Evolutionary conservation across 1,140 invertebrate species (phyloP).

Genomic region (Calliopsis andreniformis): DNA sequence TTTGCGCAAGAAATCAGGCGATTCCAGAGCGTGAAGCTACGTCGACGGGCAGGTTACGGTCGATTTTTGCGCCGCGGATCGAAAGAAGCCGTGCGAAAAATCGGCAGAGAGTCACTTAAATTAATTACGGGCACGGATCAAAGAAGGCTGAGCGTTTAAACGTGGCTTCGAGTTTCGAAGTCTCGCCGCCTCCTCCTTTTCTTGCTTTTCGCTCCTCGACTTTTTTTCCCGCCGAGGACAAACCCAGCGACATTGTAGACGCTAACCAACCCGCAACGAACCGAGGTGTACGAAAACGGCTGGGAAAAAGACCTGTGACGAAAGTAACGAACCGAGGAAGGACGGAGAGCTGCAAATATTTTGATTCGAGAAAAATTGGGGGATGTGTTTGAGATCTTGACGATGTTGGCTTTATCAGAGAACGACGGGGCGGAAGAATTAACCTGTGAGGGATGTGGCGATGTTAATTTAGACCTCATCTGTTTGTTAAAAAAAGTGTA

Average conservation of each 20-base stretch:
- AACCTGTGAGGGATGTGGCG: no score
- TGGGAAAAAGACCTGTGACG: constrained; percentile 2
- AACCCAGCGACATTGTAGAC: not conserved
- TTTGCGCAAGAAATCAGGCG: constrained; percentile 21
- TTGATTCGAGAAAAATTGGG: not conserved
- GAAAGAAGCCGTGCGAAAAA: constrained; percentile 32
- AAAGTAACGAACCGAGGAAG: constrained; percentile 1
- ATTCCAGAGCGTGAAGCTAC: constrained; percentile 16
- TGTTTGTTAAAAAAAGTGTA: no score
- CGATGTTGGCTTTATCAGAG: not conserved
- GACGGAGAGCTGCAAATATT: not conserved
- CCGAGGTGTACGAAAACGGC: not conserved
- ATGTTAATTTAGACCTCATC: no score
- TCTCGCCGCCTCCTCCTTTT: not conserved
- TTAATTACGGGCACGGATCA: constrained; percentile 44
- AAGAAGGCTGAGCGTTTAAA: constrained; percentile 27
- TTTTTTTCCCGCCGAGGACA: not conserved
- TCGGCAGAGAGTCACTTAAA: constrained; percentile 27
- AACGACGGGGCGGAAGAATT: no score
- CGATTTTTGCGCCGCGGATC: not conserved
- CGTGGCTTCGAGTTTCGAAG: not conserved
- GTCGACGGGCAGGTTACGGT: not conserved
- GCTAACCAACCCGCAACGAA: constrained; percentile 12
- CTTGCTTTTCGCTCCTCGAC: not conserved
- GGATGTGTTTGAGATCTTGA: not conserved